Conservation (phyloP, 2,888 invertebrate species). For the Spodoptera exigua region DNA sequence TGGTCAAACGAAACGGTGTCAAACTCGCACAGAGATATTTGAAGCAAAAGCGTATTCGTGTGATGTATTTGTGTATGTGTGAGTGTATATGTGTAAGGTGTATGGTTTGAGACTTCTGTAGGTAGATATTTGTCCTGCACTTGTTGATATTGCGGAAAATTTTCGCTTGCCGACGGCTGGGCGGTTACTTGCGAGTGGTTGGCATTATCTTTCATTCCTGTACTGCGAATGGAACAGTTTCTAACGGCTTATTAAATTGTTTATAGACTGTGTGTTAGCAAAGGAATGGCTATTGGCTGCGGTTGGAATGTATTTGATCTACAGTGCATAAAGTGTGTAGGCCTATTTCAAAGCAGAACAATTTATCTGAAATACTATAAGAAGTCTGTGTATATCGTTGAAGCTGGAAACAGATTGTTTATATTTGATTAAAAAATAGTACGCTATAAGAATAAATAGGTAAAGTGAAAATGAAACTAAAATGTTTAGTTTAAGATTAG, state of each 20-base stretch:
- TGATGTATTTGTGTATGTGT: not conserved
- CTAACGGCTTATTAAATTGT: constrained; percentile 20
- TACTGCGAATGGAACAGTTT: constrained; percentile 29
- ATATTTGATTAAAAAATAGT: too few relatives aligned
- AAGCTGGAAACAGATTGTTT: too few relatives aligned
- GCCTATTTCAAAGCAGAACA: too few relatives aligned
- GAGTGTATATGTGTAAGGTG: not conserved
- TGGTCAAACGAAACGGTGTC: constrained; percentile 17
- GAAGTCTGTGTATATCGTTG: too few relatives aligned
- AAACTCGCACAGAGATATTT: not conserved
- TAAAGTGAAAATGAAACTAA: too few relatives aligned
- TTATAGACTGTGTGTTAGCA: constrained; percentile 10
- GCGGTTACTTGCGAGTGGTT: constrained; percentile 51
- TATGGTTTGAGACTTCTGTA: constrained; percentile 35
- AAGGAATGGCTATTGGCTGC: constrained; percentile 29
- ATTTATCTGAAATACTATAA: too few relatives aligned
- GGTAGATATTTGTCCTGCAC: constrained; percentile 56
- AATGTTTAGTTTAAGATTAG: too few relatives aligned
- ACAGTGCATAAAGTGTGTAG: constrained; percentile 3
- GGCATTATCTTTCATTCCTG: constrained; percentile 44
- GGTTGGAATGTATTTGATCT: not conserved
- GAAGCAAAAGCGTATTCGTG: not conserved
- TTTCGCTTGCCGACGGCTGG: constrained; percentile 55
- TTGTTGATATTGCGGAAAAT: constrained; percentile 77
- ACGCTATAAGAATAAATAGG: too few relatives aligned